Percentiles rank a stretch among this genome's conserved stretches.
These are phyloP conservation scores for Hydropotes inermis DNA, from an alignment of 2,113 vertebrate genomes.

Conservation along the genomic window DNA sequence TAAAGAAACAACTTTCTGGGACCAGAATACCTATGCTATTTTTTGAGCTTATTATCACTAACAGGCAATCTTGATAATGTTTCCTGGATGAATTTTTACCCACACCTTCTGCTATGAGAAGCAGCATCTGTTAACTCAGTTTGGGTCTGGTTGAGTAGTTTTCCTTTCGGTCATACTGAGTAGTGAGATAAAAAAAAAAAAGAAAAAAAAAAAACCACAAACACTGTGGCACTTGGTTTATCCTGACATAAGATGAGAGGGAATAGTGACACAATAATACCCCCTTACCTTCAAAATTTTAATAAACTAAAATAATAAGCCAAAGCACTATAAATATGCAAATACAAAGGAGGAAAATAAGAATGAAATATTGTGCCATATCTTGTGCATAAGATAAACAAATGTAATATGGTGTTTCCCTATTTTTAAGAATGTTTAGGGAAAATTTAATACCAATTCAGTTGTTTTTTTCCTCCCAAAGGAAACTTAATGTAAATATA, in stretches of 20 bases:
- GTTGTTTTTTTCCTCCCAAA: not conserved
- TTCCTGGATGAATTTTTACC: conserved; percentile 22
- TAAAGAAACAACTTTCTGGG: not conserved
- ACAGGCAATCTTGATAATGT: not conserved
- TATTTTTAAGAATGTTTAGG: not conserved
- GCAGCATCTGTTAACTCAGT: not conserved
- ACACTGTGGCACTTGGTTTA: not conserved
- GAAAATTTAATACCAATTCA: not conserved
- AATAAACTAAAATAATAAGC: not conserved
- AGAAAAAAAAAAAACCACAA: not conserved
- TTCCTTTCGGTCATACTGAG: not conserved
- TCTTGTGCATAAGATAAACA: not conserved
- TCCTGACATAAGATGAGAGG: not conserved
- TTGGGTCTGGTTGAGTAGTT: not conserved
- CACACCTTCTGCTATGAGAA: conserved; percentile 17
- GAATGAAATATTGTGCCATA: not conserved
- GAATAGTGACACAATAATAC: not conserved
- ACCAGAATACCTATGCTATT: not conserved
- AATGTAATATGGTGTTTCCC: not conserved
- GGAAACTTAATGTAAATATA: not conserved
- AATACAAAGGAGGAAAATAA: not conserved
- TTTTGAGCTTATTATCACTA: conserved; percentile 38
- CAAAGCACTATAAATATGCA: not conserved
- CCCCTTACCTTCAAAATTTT: not conserved
- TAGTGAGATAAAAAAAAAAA: not conserved